Evolutionary conservation across 1,140 invertebrate species (phyloP).

Genomic region (Lutraria rhynchaena): DNA sequence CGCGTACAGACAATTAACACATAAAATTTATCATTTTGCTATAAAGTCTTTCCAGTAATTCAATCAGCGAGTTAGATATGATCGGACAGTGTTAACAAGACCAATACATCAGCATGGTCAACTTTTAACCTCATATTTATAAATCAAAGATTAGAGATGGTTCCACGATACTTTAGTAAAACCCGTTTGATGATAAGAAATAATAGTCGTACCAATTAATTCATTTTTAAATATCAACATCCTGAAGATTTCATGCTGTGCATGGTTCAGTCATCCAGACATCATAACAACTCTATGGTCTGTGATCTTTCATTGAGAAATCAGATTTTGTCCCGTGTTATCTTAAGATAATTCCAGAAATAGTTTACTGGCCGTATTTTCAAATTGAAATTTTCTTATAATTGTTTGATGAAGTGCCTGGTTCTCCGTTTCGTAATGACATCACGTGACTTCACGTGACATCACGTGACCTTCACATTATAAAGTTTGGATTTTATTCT

Average conservation of each 20-base stretch:
- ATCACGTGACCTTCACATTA: no score
- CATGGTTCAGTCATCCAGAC: constrained; percentile 6
- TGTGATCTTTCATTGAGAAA: no score
- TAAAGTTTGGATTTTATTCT: no score
- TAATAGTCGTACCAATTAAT: constrained; percentile 49
- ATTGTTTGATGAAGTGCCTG: no score
- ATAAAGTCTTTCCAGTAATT: constrained; percentile 29
- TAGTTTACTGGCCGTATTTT: no score
- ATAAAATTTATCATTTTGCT: constrained; percentile 38
- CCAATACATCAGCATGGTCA: constrained; percentile 47
- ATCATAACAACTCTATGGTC: no score
- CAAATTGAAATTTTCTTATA: no score
- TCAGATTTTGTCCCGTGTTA: no score
- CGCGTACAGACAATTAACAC: constrained; percentile 6
- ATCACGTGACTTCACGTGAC: no score
- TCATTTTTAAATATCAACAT: constrained; percentile 14
- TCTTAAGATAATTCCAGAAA: no score
- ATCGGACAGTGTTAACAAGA: constrained; percentile 47
- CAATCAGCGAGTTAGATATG: constrained; percentile 18
- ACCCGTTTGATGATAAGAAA: constrained; percentile 45
- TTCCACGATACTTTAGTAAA: constrained; percentile 2
- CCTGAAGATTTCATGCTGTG: background rate
- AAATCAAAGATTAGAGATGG: constrained; percentile 45
- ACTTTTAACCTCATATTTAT: constrained; percentile 56
- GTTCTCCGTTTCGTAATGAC: no score